Evolutionary conservation across 2,797 vertebrate genomes (phyloP).

Genomic region (Alexandromys oeconomus): DNA sequence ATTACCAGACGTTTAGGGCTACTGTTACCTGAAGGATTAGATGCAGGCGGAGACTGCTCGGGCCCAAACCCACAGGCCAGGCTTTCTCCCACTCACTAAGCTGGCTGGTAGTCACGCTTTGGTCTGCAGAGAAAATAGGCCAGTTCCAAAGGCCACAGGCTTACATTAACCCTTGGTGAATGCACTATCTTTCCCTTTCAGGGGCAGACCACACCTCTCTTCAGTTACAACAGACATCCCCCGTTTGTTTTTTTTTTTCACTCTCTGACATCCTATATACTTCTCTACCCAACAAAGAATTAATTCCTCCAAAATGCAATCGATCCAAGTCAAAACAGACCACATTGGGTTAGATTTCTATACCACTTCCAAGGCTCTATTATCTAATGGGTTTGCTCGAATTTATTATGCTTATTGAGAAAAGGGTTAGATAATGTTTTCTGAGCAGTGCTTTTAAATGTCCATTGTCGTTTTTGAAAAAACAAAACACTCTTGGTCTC

Average conservation of each 20-base stretch:
- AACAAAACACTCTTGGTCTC: not conserved
- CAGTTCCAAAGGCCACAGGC: not conserved
- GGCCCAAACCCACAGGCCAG: conserved; percentile 48
- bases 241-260: not conserved
- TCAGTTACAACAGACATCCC: conserved; percentile 70
- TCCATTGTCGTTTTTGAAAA: not conserved
- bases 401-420: conserved; percentile 27
- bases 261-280: conserved; percentile 26
- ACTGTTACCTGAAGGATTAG: conserved; percentile 70
- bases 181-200: conserved; percentile 22
- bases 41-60: conserved; percentile 34
- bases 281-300: conserved; percentile 41
- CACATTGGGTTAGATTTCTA: conserved; percentile 31
- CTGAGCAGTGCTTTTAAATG: conserved; percentile 25
- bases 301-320: conserved; percentile 3
- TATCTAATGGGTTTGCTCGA: not conserved
- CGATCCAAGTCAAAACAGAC: conserved; percentile 36
- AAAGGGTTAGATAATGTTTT: conserved; percentile 15
- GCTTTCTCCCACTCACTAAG: conserved; percentile 8
- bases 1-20: conserved; percentile 74
- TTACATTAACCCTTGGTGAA: conserved; percentile 10
- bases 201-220: conserved; percentile 63
- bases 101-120: not conserved
- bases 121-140: not conserved
- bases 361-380: not conserved